These are phyloP conservation scores for Nannoperca obscura DNA, from an alignment of 2,797 vertebrate species.

Conservation along the genomic window DNA sequence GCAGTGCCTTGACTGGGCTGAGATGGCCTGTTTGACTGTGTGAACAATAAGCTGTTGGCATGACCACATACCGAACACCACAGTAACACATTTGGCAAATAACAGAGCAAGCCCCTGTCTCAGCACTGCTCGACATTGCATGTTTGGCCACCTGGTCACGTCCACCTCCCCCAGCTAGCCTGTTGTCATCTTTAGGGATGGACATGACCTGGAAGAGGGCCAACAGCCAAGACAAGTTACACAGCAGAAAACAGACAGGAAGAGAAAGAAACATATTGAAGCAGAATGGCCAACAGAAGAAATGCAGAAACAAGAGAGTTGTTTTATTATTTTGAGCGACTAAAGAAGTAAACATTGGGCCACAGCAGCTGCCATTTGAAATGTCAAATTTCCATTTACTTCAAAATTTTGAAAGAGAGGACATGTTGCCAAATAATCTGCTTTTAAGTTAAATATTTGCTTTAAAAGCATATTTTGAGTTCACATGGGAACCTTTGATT, in stretches of 20 bases:
- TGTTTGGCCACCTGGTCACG: slow-evolving; percentile 45
- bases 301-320: slow-evolving; percentile 19
- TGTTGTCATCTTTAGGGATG: slow-evolving; percentile 47
- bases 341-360: slow-evolving; percentile 29
- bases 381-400: no score
- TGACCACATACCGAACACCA: slow-evolving; percentile 25
- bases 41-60: slow-evolving; percentile 45
- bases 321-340: slow-evolving; percentile 49
- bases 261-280: slow-evolving; percentile 24
- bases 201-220: slow-evolving; percentile 38
- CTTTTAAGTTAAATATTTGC: slow-evolving; percentile 19
- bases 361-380: slow-evolving; percentile 5
- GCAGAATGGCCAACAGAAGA: slow-evolving; percentile 39
- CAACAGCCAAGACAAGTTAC: slow-evolving; percentile 26
- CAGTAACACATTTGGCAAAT: slow-evolving; percentile 34
- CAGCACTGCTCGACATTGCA: slow-evolving; percentile 14
- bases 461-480: slow-evolving; percentile 22
- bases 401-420: not conserved
- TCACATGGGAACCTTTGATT: slow-evolving; percentile 30
- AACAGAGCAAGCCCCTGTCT: slow-evolving; percentile 28
- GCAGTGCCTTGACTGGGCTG: slow-evolving; percentile 22
- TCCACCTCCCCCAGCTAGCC: slow-evolving; percentile 12
- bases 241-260: slow-evolving; percentile 33
- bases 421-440: not conserved
- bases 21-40: slow-evolving; percentile 37